These are phyloP conservation scores for Brachionus calyciflorus DNA, from an alignment of 1,140 invertebrate species.

Conservation along the genomic window DNA sequence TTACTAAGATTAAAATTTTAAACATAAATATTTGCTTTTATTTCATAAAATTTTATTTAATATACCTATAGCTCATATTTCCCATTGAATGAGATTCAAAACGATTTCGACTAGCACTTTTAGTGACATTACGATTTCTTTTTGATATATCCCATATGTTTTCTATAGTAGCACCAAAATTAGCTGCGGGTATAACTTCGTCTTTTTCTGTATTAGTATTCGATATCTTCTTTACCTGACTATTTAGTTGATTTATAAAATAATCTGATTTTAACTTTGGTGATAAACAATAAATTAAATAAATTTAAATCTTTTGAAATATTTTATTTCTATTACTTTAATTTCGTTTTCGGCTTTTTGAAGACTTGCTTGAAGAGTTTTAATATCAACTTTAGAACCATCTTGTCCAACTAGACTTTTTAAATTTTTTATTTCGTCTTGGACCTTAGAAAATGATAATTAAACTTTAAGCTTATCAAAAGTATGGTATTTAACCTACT, in stretches of 20 bases:
- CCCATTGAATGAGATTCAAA: not conserved
- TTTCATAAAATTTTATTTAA: not conserved
- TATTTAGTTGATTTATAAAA: constrained; percentile 24
- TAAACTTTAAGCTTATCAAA: not conserved
- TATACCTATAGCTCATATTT: constrained; percentile 3
- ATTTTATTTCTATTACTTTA: not conserved
- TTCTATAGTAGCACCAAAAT: constrained; percentile 40
- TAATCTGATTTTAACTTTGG: constrained; percentile 45
- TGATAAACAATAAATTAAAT: not conserved
- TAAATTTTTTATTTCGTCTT: constrained; percentile 18
- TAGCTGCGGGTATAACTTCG: constrained; percentile 4
- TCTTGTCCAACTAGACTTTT: not conserved
- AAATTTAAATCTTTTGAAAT: not conserved
- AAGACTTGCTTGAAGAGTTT: constrained; percentile 1
- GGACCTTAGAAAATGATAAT: not conserved
- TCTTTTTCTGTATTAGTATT: constrained; percentile 4
- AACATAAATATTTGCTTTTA: not conserved
- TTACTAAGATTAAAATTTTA: not conserved
- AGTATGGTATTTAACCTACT: not conserved
- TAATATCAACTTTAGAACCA: constrained; percentile 21
- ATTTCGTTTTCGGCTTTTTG: constrained; percentile 39
- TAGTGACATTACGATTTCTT: not conserved
- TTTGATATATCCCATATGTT: constrained; percentile 8
- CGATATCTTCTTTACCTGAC: constrained; percentile 17
- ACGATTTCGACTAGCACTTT: constrained; percentile 8